Base-by-base conservation (phyloP, 2,113 vertebrate species). In the Gobius niger region DNA sequence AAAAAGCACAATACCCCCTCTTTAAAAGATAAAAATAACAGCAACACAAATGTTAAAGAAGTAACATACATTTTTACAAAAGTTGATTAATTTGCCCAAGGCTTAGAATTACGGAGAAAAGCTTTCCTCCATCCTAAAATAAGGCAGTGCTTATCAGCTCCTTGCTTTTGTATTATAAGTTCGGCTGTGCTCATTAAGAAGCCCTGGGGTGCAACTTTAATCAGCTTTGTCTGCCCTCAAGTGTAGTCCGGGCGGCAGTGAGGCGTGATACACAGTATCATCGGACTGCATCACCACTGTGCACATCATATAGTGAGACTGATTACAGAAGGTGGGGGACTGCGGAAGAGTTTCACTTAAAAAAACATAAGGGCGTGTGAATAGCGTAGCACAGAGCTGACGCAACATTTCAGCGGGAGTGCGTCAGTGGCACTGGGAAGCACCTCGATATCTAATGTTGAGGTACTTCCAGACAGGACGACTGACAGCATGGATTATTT, bases 341-440 rank as follows among this genome's bases (percentile, higher is more conserved):
- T 53, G 70, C 34, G 47, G 59, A 14, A 42, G 54, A 51, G 50
- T 7, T 47, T n/a, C 14, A 14, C 41, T 40, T 53, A 9, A 19
- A 82, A 50, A 73, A 51, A 76, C 72, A 67, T 77, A 24, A 73
- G 62, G 40, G 68, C 42, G 62, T 71, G 69, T 71, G 69, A 60
- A 62, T 60, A 68, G 47, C 62, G 57, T 51, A 62, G 49, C 66
- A 46, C 63, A 51, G 13, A 60, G 68, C 65, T 84, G 65, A 81
- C 68, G 70, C 14, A 81, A 73, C 65, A 57, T 65, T 80, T 52
- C 52, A 63, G 66, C 74, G 68, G 34, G n/a, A 46, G 80, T 87
- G 80, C 85, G 68, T 87, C 80, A 88, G 81, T 75, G 41, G 63
- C 42, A 67, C 72, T 62, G 67, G 65, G 65, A 53, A 67, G 69